Evolutionary conservation across 2,113 vertebrate species (phyloP).

Genomic region (Saiga tatarica): DNA sequence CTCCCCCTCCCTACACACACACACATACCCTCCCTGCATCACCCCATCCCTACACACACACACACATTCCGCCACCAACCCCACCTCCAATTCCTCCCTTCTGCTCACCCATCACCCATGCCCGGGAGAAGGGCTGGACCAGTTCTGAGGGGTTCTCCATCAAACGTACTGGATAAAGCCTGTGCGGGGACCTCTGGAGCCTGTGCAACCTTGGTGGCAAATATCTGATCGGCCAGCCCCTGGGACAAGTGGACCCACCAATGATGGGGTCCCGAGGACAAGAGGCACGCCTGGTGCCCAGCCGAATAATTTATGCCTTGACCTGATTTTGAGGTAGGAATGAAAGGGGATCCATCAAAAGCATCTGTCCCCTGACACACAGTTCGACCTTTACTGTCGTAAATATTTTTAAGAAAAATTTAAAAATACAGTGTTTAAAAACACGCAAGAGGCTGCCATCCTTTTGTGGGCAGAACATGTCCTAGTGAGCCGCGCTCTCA

Average conservation of each 20-base stretch:
- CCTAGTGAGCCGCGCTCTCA: not conserved
- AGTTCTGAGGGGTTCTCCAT: constrained; percentile 52
- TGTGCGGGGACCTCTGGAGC: not conserved
- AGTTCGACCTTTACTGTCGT: constrained; percentile 41
- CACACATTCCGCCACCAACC: not conserved
- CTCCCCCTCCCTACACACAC: not conserved
- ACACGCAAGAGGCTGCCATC: not conserved
- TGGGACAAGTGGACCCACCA: not conserved
- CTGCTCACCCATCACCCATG: not conserved
- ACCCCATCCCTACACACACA: too few relatives aligned
- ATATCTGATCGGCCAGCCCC: not conserved
- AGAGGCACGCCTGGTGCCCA: constrained; percentile 60
- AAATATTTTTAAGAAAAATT: constrained; percentile 68
- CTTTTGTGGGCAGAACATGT: not conserved
- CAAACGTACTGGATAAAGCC: constrained; percentile 75
- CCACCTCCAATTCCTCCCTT: not conserved
- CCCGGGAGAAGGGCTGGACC: not conserved
- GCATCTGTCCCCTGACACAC: not conserved
- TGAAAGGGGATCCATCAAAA: constrained; percentile 39
- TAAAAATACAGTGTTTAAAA: constrained; percentile 63
- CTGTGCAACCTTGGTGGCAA: not conserved
- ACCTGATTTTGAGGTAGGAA: constrained; percentile 72
- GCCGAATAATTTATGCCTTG: constrained; percentile 82
- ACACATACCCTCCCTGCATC: too few relatives aligned
- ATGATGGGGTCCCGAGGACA: not conserved